Conservation (phyloP, 2,797 vertebrate species). For the Smutsia temminckii region DNA sequence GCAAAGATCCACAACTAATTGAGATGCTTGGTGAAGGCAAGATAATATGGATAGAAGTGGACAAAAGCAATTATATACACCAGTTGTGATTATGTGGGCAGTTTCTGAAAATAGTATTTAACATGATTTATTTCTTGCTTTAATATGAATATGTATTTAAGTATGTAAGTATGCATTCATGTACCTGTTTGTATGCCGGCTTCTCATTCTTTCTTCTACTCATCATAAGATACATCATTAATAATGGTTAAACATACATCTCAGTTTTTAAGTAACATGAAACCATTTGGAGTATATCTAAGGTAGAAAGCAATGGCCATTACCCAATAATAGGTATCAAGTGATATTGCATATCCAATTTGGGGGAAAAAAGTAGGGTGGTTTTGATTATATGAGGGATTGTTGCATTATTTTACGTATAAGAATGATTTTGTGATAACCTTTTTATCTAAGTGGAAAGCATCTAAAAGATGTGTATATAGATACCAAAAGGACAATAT, state of each 20-base stretch:
- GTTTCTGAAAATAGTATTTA: neutral
- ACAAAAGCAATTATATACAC: neutral
- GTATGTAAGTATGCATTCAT: neutral
- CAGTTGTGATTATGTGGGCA: neutral
- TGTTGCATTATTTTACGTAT: neutral
- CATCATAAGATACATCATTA: neutral
- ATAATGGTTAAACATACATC: neutral
- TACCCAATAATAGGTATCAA: neutral
- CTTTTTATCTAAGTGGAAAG: neutral
- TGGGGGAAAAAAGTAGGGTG: neutral
- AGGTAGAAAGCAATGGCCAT: neutral
- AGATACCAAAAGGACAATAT: neutral
- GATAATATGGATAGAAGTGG: neutral
- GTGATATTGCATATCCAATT: neutral
- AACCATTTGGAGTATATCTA: neutral
- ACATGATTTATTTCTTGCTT: neutral
- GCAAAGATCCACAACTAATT: neutral
- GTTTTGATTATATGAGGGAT: neutral
- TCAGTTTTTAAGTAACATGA: neutral
- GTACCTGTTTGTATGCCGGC: neutral
- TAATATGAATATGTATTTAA: neutral
- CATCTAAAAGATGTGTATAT: neutral
- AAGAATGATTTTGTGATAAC: neutral
- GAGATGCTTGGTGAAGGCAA: neutral
- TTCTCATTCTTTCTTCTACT: too few species aligned